Evolutionary conservation across 2,797 vertebrate species (phyloP).

Genomic region (Thripadectes ignobilis): DNA sequence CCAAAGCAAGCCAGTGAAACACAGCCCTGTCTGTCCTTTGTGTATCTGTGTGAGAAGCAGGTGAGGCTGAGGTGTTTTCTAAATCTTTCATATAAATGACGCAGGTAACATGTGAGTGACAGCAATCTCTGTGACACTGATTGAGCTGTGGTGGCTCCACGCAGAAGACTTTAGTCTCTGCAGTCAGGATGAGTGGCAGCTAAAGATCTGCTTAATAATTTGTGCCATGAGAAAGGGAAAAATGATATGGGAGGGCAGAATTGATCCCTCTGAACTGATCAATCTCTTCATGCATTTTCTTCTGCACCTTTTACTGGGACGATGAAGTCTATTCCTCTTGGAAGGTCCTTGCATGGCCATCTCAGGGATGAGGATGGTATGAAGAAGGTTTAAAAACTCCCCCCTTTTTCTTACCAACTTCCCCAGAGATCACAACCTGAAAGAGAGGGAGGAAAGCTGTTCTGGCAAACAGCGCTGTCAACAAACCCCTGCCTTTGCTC

Average conservation of each 20-base stretch:
- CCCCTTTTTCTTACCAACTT: background rate
- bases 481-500: background rate
- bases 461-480: background rate
- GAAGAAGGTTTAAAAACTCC: background rate
- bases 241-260: background rate
- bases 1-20: background rate
- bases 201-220: slow-evolving; percentile 53
- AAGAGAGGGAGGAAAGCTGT: background rate
- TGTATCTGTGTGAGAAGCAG: background rate
- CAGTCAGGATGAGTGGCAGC: slow-evolving; percentile 12
- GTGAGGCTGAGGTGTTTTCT: background rate
- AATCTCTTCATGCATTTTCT: background rate
- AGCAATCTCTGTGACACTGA: slow-evolving; percentile 38
- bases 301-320: accelerated
- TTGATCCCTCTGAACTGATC: background rate
- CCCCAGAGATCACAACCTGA: background rate
- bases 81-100: slow-evolving; percentile 77
- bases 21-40: background rate
- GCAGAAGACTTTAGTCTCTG: slow-evolving; percentile 21
- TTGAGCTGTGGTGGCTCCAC: slow-evolving; percentile 51
- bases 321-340: background rate
- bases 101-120: slow-evolving; percentile 73
- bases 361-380: background rate
- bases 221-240: slow-evolving; percentile 37
- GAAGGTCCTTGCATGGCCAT: background rate